phyloP scores from a whole-genome alignment of 1,140 invertebrate species.

The Drosophila yakuba region DNA sequence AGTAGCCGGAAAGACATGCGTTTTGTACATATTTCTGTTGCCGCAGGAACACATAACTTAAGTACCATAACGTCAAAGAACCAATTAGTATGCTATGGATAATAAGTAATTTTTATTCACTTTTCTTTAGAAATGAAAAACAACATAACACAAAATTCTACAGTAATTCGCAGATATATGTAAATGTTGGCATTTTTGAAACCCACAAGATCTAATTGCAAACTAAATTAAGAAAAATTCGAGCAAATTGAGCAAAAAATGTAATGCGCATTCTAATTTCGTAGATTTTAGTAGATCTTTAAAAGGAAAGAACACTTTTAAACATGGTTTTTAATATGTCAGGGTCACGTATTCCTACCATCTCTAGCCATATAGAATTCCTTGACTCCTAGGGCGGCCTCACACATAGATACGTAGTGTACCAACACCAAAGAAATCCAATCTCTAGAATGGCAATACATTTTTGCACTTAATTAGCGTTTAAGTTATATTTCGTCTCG shows the following conservation, averaged over 20 bases:
- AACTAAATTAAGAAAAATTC: no score
- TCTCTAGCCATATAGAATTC: slow-evolving; percentile 48
- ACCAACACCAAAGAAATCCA: slow-evolving; percentile 35
- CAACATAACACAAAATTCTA: neutral
- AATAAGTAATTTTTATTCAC: neutral
- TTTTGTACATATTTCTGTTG: slow-evolving; percentile 23
- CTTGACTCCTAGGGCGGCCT: slow-evolving; percentile 34
- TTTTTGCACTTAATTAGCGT: slow-evolving; percentile 82
- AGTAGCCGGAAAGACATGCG: slow-evolving; percentile 20
- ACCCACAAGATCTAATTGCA: no score
- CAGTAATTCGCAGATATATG: no score
- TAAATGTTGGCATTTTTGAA: no score
- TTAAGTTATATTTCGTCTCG: slow-evolving; percentile 45
- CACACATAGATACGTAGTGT: slow-evolving; percentile 50
- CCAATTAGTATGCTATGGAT: neutral
- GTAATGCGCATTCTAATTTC: no score
- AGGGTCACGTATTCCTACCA: slow-evolving; percentile 32
- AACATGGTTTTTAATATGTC: neutral
- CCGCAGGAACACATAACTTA: slow-evolving; percentile 18
- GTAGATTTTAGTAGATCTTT: neutral
- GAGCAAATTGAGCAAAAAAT: no score
- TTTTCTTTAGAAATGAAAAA: no score
- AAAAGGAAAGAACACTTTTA: neutral
- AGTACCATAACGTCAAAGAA: neutral
- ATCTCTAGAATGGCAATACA: slow-evolving; percentile 58